A percentile compares a stretch with the other conserved stretches of the same genome.
Conservation (phyloP, 2,888 invertebrate species). For the Metallyticus violacea region DNA sequence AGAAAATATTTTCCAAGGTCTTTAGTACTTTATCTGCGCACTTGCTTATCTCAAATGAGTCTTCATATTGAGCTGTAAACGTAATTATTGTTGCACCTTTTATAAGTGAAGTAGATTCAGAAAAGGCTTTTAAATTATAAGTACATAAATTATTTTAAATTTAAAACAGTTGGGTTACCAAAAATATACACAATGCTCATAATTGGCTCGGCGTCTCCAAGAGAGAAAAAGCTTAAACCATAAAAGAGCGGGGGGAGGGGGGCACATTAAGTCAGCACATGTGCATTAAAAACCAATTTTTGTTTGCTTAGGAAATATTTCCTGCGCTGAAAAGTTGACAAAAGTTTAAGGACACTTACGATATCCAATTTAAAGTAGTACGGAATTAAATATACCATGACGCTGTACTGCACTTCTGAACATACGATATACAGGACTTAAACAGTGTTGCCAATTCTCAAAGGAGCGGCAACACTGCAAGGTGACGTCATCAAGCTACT, state of each 20-base stretch:
- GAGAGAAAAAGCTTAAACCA: too few relatives aligned
- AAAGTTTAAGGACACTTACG: neutral
- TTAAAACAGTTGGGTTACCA: too few relatives aligned
- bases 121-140: neutral
- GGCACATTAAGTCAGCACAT: too few relatives aligned
- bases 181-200: neutral
- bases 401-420: neutral
- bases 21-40: conserved; percentile 38
- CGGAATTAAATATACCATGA: neutral
- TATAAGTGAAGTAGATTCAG: neutral
- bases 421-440: neutral
- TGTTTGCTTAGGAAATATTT: too few relatives aligned
- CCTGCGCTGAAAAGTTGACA: neutral
- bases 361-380: neutral
- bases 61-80: neutral
- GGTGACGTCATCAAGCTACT: neutral
- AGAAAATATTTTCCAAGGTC: conserved; percentile 48
- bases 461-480: neutral
- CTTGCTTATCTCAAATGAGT: neutral
- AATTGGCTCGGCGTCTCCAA: neutral
- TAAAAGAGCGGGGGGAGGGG: too few relatives aligned
- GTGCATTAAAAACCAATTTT: too few relatives aligned
- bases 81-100: neutral
- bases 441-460: neutral
- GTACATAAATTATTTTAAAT: neutral